phyloP scores from a whole-genome alignment of 1,140 invertebrate genomes.

The Sarcophaga bullata region DNA sequence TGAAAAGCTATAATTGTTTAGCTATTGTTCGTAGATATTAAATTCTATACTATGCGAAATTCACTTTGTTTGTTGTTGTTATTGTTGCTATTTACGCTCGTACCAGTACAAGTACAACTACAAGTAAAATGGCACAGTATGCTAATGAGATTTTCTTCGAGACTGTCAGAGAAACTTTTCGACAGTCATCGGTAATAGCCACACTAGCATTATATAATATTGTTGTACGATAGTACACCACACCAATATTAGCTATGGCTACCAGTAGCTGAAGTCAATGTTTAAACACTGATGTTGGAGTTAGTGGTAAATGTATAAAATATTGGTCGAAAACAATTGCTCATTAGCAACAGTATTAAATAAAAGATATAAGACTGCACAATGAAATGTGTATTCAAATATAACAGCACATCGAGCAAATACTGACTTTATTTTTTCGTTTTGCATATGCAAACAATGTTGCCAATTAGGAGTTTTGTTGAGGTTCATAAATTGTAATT shows the following conservation, averaged over 20 bases:
- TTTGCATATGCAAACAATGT: background rate
- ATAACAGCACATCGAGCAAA: background rate
- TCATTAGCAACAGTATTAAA: constrained; percentile 42
- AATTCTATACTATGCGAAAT: background rate
- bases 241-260: too few relatives aligned
- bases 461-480: background rate
- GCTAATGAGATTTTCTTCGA: constrained; percentile 14
- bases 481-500: too few relatives aligned
- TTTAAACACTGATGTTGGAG: too few relatives aligned
- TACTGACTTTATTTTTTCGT: constrained; percentile 8
- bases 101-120: background rate
- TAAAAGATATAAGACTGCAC: background rate
- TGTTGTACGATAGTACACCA: background rate
- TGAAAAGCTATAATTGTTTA: constrained; percentile 36
- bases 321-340: constrained; percentile 44
- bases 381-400: too few relatives aligned
- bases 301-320: constrained; percentile 28
- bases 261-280: too few relatives aligned
- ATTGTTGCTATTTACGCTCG: too few relatives aligned
- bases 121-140: constrained; percentile 2
- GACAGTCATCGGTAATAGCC: constrained; percentile 4
- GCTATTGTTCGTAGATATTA: constrained; percentile 38
- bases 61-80: background rate
- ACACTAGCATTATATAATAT: background rate
- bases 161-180: background rate